phyloP scores from a whole-genome alignment of 2,888 invertebrate species.

The Gastracanthus pulcherrimus region DNA sequence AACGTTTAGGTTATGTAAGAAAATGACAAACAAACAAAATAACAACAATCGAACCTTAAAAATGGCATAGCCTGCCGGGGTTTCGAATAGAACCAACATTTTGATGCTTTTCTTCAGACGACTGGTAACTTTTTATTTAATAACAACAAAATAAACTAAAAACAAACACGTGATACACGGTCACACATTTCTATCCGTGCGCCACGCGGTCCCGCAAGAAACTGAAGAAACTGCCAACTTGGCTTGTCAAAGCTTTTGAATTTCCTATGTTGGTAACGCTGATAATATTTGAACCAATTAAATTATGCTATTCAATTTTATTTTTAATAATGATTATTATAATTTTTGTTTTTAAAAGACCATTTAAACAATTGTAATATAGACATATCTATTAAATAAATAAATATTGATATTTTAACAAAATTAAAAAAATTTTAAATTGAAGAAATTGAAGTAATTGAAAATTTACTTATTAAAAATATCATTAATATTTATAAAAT shows the following conservation, averaged over 20 bases:
- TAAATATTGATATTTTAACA: too few relatives aligned
- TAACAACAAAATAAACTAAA: constrained; percentile 29
- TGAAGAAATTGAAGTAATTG: too few relatives aligned
- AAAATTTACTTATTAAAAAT: too few relatives aligned
- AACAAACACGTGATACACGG: constrained; percentile 23
- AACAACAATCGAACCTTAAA: constrained; percentile 86
- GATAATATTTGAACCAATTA: too few relatives aligned
- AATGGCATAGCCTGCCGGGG: constrained; percentile 95
- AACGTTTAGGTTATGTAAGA: constrained; percentile 57
- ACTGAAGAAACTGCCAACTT: neutral
- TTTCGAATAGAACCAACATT: constrained; percentile 92
- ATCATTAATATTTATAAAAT: too few relatives aligned
- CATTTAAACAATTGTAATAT: too few relatives aligned
- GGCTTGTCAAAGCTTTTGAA: neutral
- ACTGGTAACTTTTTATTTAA: constrained; percentile 2
- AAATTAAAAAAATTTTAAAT: too few relatives aligned
- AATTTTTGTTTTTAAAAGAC: too few relatives aligned
- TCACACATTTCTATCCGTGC: neutral
- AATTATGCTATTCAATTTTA: too few relatives aligned
- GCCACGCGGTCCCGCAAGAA: constrained; percentile 10
- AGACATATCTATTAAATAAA: too few relatives aligned
- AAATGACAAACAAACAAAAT: neutral
- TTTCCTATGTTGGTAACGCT: neutral
- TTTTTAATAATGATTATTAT: too few relatives aligned
- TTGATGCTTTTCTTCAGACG: neutral